Conservation (phyloP, 2,113 vertebrate species). For the Oryzias celebensis region DNA sequence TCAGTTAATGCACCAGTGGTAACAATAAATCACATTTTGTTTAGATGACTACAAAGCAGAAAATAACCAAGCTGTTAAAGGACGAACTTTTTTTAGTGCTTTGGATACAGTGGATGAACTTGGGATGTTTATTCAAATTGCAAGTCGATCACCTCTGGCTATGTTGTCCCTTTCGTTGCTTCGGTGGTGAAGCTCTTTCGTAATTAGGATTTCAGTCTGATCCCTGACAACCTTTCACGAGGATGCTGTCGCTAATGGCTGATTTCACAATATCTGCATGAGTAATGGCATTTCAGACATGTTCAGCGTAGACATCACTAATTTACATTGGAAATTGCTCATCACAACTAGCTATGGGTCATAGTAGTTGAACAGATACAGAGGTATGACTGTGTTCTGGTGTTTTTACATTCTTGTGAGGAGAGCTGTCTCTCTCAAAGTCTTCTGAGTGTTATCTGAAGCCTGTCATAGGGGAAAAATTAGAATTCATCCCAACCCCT, state of each 20-base stretch:
- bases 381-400: slow-evolving; percentile 10
- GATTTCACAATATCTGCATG: slow-evolving; percentile 66
- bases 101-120: slow-evolving; percentile 6
- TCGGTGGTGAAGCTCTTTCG: slow-evolving; percentile 5
- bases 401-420: neutral
- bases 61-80: no score
- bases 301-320: slow-evolving; percentile 23
- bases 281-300: slow-evolving; percentile 59
- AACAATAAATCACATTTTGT: no score
- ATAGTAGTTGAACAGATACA: slow-evolving; percentile 28
- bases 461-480: slow-evolving; percentile 36
- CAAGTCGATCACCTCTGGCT: slow-evolving; percentile 13
- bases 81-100: no score
- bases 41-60: no score
- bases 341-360: slow-evolving; percentile 32
- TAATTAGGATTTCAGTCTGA: slow-evolving; percentile 60
- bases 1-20: no score
- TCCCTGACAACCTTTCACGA: slow-evolving; percentile 50
- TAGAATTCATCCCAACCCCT: slow-evolving; percentile 3
- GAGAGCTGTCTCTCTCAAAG: neutral
- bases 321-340: slow-evolving; percentile 58
- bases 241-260: slow-evolving; percentile 61
- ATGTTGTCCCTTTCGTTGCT: slow-evolving; percentile 15
- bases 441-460: slow-evolving; percentile 4
- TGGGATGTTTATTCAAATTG: slow-evolving; percentile 45